phyloP scores from a whole-genome alignment of 2,797 vertebrate genomes.

The Sebastes umbrosus region DNA sequence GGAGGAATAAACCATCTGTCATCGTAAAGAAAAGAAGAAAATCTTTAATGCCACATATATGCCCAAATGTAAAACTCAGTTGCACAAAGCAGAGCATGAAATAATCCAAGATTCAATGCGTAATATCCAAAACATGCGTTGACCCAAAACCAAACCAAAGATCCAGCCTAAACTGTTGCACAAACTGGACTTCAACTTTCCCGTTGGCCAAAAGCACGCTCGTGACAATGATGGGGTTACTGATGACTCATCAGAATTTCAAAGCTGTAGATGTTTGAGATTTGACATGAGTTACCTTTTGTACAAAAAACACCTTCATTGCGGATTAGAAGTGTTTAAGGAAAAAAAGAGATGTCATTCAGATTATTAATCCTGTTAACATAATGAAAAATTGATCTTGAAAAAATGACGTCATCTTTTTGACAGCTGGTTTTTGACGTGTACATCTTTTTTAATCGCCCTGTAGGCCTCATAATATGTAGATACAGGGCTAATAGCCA shows the following conservation, averaged over 20 bases:
- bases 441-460: slow-evolving; percentile 37
- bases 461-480: slow-evolving; percentile 41
- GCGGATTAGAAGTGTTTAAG: neutral
- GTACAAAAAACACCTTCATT: neutral
- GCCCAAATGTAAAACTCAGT: neutral
- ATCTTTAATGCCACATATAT: neutral
- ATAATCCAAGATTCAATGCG: neutral
- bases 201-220: neutral
- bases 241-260: slow-evolving; percentile 52
- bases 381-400: neutral
- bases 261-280: neutral
- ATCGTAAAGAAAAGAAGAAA: neutral
- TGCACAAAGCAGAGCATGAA: neutral
- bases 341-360: neutral
- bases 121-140: neutral
- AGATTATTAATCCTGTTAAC: slow-evolving; percentile 24
- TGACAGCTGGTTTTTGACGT: slow-evolving; percentile 55
- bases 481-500: slow-evolving; percentile 52
- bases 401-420: slow-evolving; percentile 21
- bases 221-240: neutral
- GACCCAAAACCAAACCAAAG: neutral
- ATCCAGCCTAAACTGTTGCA: neutral
- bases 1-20: neutral
- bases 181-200: neutral
- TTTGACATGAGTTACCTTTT: neutral